Conservation (phyloP, 2,113 vertebrate species). For the Petrocephalus microphthalmus region DNA sequence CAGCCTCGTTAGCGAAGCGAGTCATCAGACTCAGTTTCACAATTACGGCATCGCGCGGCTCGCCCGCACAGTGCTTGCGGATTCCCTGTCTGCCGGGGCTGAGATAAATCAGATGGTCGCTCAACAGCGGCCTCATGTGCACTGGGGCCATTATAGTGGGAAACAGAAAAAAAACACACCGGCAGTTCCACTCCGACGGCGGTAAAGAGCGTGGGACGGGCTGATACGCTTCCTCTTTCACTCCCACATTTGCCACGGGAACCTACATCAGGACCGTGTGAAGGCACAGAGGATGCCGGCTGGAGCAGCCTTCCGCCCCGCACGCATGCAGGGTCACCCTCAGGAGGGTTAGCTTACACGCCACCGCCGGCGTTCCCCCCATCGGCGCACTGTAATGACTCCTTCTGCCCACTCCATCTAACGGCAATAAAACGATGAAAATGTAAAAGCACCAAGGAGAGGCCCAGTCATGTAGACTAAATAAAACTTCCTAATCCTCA, state of each 20-base stretch:
- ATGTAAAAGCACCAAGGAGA: slow-evolving; percentile 17
- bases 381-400: neutral
- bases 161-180: neutral
- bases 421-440: slow-evolving; percentile 29
- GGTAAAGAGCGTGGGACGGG: neutral
- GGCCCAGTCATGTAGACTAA: slow-evolving; percentile 51
- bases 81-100: neutral
- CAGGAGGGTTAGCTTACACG: neutral
- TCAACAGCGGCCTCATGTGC: neutral
- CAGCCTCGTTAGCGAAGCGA: neutral
- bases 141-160: neutral
- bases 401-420: neutral
- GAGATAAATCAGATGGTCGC: neutral
- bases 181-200: neutral
- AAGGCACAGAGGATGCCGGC: neutral
- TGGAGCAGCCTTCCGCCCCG: neutral
- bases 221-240: neutral
- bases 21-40: neutral
- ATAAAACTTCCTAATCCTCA: slow-evolving; percentile 64
- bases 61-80: neutral
- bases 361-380: neutral
- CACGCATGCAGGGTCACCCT: neutral
- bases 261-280: neutral
- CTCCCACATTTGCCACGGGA: neutral
- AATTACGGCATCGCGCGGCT: neutral